A percentile compares a stretch with the other conserved stretches of the same genome.
Evolutionary conservation across 53 echinoderm and acorn worm species (phyloP).

Genomic region (Stichopus horrens): DNA sequence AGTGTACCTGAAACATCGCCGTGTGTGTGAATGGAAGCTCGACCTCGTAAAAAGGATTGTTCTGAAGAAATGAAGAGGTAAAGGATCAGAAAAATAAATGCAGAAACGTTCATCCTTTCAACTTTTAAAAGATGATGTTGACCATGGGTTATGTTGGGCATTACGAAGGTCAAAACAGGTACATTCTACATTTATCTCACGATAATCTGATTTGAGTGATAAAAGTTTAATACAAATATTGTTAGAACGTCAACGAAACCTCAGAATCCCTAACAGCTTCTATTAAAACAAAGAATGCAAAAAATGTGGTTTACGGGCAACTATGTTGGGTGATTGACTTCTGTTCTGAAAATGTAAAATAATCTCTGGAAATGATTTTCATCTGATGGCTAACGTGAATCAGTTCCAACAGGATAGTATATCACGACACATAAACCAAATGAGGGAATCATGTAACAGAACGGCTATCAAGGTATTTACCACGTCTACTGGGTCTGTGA

Average conservation of each 20-base stretch:
- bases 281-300: too few relatives aligned
- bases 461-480: too few relatives aligned
- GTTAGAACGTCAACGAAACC: not conserved
- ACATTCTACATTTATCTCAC: not conserved
- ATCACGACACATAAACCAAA: too few relatives aligned
- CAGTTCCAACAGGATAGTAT: too few relatives aligned
- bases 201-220: not conserved
- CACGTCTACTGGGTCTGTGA: too few relatives aligned
- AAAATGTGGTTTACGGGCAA: too few relatives aligned
- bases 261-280: too few relatives aligned
- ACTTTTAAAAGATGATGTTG: not conserved
- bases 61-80: not conserved
- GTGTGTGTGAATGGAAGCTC: not conserved
- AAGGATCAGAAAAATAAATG: not conserved
- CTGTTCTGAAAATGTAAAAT: too few relatives aligned
- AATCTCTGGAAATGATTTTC: too few relatives aligned
- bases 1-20: not conserved
- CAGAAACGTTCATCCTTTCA: not conserved
- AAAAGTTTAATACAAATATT: not conserved
- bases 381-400: too few relatives aligned
- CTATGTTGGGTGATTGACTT: too few relatives aligned
- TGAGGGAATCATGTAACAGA: too few relatives aligned
- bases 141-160: not conserved
- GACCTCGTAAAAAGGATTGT: not conserved
- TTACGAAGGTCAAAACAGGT: not conserved